Evolutionary conservation across 2,113 vertebrate genomes (phyloP).

Genomic region (Lontra canadensis): DNA sequence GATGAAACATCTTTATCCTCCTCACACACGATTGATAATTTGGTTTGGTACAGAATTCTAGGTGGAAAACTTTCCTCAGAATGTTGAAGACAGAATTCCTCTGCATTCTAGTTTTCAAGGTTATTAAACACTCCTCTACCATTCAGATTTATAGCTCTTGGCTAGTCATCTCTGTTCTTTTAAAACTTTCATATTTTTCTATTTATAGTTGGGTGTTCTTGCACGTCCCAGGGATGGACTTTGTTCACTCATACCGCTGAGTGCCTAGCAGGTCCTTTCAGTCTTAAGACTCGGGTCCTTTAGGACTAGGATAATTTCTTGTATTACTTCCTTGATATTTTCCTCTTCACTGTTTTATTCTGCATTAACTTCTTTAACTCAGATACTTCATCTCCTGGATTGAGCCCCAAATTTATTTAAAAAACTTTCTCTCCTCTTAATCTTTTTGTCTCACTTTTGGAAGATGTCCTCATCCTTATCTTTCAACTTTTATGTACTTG

Average conservation of each 20-base stretch:
- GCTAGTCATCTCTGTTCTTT: not conserved
- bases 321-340: not conserved
- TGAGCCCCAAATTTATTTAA: not conserved
- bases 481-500: not conserved
- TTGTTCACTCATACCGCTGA: not conserved
- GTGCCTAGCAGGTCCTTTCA: not conserved
- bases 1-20: not conserved
- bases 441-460: not conserved
- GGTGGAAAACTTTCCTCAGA: not conserved
- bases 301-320: not conserved
- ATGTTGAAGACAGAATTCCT: not conserved
- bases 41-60: not conserved
- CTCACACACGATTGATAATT: not conserved
- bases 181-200: not conserved
- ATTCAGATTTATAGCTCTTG: not conserved
- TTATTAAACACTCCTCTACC: not conserved
- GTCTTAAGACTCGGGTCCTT: not conserved
- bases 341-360: not conserved
- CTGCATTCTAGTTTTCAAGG: not conserved
- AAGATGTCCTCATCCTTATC: constrained; percentile 1
- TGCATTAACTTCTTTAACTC: not conserved
- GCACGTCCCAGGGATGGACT: not conserved
- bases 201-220: not conserved
- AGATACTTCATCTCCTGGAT: not conserved
- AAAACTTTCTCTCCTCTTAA: not conserved